Conservation (phyloP, 37 sponge, comb jelly and placozoan species). For the Dysidea cf. avara region DNA sequence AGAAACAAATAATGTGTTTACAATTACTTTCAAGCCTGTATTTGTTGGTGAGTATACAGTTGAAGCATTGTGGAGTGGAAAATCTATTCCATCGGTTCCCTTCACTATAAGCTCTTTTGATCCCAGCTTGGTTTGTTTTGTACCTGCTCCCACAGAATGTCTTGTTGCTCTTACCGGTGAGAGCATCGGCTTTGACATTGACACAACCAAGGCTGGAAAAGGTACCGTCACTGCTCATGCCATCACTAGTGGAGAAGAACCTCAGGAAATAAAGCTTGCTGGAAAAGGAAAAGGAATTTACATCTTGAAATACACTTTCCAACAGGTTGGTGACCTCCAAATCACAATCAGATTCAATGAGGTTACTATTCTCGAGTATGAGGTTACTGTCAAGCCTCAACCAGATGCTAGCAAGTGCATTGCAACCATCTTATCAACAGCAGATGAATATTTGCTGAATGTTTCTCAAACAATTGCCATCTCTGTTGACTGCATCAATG, state of each 20-base stretch:
- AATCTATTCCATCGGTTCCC: constrained; percentile 51
- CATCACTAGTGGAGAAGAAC: constrained; percentile 1
- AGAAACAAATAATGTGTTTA: constrained; percentile 42
- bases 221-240: constrained; percentile 47
- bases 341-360: constrained; percentile 42
- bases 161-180: constrained; percentile 50
- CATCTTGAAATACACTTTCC: constrained; percentile 21
- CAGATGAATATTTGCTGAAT: constrained; percentile 53
- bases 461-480: constrained; percentile 62
- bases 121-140: constrained; percentile 45
- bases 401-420: constrained; percentile 68
- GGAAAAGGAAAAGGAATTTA: constrained; percentile 67
- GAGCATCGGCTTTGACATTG: constrained; percentile 57
- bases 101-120: constrained; percentile 59
- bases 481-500: constrained; percentile 71
- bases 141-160: constrained; percentile 39
- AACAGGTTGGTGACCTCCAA: constrained; percentile 35
- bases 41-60: constrained; percentile 15
- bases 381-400: constrained; percentile 49
- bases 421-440: constrained; percentile 64
- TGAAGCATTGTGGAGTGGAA: constrained; percentile 57
- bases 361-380: constrained; percentile 53
- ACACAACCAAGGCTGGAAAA: constrained; percentile 50
- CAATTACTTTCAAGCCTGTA: constrained; percentile 19
- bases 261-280: constrained; percentile 34